These are phyloP conservation scores for Watsonalla cultraria DNA, from an alignment of 2,888 invertebrate species.

Conservation along the genomic window DNA sequence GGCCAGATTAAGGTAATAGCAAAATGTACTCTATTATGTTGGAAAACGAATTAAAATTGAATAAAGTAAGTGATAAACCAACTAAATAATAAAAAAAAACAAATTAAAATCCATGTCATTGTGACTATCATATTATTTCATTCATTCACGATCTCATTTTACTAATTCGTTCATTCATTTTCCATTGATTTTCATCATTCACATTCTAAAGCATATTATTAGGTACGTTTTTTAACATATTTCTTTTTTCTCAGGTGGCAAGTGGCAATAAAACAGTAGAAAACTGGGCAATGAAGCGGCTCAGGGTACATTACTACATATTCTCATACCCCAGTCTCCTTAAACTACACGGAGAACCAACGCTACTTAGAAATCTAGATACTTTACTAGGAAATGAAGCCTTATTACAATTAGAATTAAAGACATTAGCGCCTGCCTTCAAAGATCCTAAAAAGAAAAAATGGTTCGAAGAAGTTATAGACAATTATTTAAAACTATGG, in stretches of 20 bases:
- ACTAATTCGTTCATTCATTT: too few species aligned
- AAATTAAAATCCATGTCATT: too few species aligned
- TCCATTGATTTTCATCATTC: too few species aligned
- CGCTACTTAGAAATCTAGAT: slow-evolving; percentile 84
- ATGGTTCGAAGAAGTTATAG: slow-evolving; percentile 93
- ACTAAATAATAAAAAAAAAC: too few species aligned
- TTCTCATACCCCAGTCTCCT: slow-evolving; percentile 89
- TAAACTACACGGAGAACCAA: slow-evolving; percentile 89
- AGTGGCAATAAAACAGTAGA: slow-evolving; percentile 89
- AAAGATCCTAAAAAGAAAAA: slow-evolving; percentile 84
- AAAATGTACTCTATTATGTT: neutral
- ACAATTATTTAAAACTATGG: slow-evolving; percentile 94
- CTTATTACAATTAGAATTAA: slow-evolving; percentile 88
- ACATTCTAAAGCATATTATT: too few species aligned
- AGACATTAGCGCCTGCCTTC: slow-evolving; percentile 88
- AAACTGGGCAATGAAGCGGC: slow-evolving; percentile 84
- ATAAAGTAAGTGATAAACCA: neutral
- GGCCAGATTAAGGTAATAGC: slow-evolving; percentile 84
- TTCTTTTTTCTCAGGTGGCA: slow-evolving; percentile 72
- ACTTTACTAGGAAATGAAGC: slow-evolving; percentile 89
- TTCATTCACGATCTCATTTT: too few species aligned
- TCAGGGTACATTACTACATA: slow-evolving; percentile 87
- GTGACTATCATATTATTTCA: too few species aligned
- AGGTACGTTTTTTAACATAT: too few species aligned
- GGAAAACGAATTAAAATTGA: neutral